Base-by-base conservation (phyloP, 2,797 vertebrate species). In the Chromobotia macracanthus region DNA sequence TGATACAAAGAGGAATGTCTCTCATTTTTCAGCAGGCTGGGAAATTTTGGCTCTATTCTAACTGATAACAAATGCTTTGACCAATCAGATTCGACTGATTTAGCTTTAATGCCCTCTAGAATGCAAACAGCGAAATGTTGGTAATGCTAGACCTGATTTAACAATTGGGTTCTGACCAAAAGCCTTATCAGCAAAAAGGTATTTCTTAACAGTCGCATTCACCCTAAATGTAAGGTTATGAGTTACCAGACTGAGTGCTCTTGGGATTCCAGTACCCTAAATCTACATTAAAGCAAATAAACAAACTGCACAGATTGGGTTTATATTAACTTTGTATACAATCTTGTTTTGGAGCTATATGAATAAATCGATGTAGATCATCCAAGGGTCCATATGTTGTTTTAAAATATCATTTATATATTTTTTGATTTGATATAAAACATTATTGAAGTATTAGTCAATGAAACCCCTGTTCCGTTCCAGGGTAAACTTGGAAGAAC, bases 281-380 rank as follows among this genome's bases (percentile, higher is more conserved):
- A 84, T 65, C 70, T 72, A 77, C 80, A 81, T 79, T 73, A 86
- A 77, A 74, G 75, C 69, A 71, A 55, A 69, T 72, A 79, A 80
- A 82, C 58, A 66, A 77, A 84, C 78, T 60, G 72, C 78, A 65
- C 80, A 80, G 77, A 85, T 80, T 84, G 81, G 74, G 75, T 53
- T 83, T 85, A 84, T 84, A 84, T 82, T 82, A 81, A 82, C 81
- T 84, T 86, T 84, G 46, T 66, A 13, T 48, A 41, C 10, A 41
- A 41, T 9, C 38, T 10, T 41, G 1, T 41, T 41, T 41, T 41
- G 60, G 69, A 61, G 55, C 50, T 73, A 46, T 38, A 86, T 44
- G 35, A 80, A 86, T 82, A 69, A 84, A 82, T 77, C 66, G 75
- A 64, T 61, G 53, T 75, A 80, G 68, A 83, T 69, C 73, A 46